Evolutionary conservation across 2,113 vertebrate genomes (phyloP).

Genomic region (Stegostoma tigrinum): DNA sequence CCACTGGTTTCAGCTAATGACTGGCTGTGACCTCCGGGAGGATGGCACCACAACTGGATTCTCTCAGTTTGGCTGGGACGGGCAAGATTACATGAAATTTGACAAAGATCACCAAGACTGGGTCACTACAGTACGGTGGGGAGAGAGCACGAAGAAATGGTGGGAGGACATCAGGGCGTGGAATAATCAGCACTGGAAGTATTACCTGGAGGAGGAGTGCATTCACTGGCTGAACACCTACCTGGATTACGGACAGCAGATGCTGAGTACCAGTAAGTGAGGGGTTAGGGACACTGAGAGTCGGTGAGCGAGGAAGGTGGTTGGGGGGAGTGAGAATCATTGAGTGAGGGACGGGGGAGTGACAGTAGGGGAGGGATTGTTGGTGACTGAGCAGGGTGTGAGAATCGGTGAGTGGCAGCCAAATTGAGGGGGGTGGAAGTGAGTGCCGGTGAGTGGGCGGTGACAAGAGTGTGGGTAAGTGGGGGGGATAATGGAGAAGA

Average conservation of each 20-base stretch:
- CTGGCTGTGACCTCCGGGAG: slow-evolving; percentile 40
- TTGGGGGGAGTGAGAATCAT: not conserved
- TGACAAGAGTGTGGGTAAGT: not conserved
- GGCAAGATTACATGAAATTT: slow-evolving; percentile 34
- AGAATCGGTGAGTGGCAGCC: not conserved
- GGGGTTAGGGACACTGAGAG: too few species aligned
- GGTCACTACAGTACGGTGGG: not conserved
- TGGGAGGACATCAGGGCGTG: slow-evolving; percentile 14
- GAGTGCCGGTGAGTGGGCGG: not conserved
- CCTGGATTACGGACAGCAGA: not conserved
- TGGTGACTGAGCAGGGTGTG: not conserved
- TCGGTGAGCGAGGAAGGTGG: not conserved
- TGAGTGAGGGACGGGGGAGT: not conserved
- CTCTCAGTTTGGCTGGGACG: slow-evolving; percentile 31
- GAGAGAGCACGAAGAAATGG: not conserved
- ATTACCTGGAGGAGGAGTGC: slow-evolving; percentile 37
- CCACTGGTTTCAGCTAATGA: slow-evolving; percentile 26
- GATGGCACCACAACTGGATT: not conserved
- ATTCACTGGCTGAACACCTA: slow-evolving; percentile 36
- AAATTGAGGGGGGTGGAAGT: not conserved
- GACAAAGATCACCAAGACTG: slow-evolving; percentile 36
- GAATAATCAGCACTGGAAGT: not conserved
- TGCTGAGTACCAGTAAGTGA: too few species aligned
- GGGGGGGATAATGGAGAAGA: not conserved
- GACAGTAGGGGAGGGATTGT: not conserved